phyloP scores from a whole-genome alignment of 2,113 vertebrate genomes.

The Halcyon senegalensis region DNA sequence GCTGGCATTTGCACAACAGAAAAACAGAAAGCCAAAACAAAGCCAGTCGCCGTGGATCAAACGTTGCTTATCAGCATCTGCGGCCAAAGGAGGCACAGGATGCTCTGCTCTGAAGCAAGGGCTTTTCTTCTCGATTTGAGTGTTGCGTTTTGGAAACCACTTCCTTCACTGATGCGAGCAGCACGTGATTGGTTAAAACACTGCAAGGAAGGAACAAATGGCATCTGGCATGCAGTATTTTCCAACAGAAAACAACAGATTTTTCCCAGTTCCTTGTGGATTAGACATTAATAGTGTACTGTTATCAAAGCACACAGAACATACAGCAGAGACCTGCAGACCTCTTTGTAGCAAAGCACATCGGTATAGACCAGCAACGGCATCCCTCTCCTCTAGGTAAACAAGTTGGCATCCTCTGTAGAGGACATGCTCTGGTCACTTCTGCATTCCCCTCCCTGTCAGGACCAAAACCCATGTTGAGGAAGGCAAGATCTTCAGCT shows the following conservation, averaged over 20 bases:
- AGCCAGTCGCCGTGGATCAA: not conserved
- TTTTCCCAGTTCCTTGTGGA: constrained; percentile 20
- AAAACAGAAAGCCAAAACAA: constrained; percentile 57
- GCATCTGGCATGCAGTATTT: constrained; percentile 30
- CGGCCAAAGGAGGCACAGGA: not conserved
- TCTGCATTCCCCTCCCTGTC: not conserved
- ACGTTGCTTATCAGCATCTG: not conserved
- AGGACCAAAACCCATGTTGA: fast-evolving
- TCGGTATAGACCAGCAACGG: fast-evolving
- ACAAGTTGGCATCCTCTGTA: not conserved
- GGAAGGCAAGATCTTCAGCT: not conserved
- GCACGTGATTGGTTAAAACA: constrained; percentile 39
- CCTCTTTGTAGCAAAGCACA: not conserved
- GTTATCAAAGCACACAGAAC: not conserved
- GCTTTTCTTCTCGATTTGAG: not conserved
- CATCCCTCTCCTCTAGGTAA: not conserved
- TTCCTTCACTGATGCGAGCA: constrained; percentile 46
- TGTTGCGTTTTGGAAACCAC: not conserved
- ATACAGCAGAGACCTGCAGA: constrained; percentile 31
- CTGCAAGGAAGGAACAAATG: not conserved
- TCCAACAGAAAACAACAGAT: constrained; percentile 49
- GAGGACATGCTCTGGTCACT: not conserved
- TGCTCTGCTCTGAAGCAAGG: not conserved
- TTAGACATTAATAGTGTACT: constrained; percentile 27
- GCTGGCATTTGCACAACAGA: constrained; percentile 42